A percentile compares a stretch with the other conserved stretches of the same genome.
These are phyloP conservation scores for Anser brachyrhynchus DNA, from an alignment of 2,113 vertebrate genomes.

Conservation along the genomic window DNA sequence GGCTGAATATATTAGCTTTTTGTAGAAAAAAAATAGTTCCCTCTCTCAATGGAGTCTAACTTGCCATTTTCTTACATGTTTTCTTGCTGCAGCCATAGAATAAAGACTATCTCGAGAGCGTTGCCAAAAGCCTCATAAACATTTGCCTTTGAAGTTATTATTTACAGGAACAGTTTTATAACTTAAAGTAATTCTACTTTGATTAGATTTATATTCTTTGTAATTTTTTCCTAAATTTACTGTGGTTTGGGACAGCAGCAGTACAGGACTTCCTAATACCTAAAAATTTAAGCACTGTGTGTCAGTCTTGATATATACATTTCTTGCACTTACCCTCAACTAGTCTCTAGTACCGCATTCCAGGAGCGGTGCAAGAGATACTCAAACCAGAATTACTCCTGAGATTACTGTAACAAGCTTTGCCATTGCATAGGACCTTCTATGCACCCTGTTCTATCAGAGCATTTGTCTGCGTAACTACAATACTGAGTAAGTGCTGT, in stretches of 20 bases:
- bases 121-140: not conserved
- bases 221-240: not conserved
- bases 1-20: not conserved
- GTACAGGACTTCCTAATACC: not conserved
- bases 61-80: not conserved
- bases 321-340: not conserved
- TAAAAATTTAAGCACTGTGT: not conserved
- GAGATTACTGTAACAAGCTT: not conserved
- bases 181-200: slow-evolving; percentile 1
- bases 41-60: not conserved
- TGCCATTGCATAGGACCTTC: not conserved
- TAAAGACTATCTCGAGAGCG: not conserved
- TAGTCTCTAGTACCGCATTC: not conserved
- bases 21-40: not conserved
- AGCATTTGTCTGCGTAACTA: not conserved
- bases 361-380: not conserved
- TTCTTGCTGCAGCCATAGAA: not conserved
- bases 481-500: not conserved
- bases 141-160: not conserved
- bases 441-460: not conserved
- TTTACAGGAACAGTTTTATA: not conserved
- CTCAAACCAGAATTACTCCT: not conserved
- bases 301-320: not conserved
- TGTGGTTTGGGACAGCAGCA: not conserved
- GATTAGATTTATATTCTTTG: not conserved